Evolutionary conservation across 2,888 invertebrate genomes (phyloP), one percentile per base, ranked within the genome.

Genomic region (Cephus nigrinus): DNA sequence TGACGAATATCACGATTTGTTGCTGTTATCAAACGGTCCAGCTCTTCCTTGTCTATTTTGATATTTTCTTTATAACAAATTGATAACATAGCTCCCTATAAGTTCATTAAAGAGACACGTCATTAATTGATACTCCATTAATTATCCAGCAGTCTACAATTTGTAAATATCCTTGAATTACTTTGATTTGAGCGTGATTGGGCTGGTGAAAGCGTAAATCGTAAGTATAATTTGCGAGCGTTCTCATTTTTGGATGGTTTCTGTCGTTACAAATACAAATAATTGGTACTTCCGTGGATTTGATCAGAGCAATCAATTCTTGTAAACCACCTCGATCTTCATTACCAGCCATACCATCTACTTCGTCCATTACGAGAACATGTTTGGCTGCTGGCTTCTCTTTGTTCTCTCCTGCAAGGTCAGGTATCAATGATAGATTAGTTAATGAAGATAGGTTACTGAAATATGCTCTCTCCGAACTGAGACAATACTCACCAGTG

Each of bases 311-410:
- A 79, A 99, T 98, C 73, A 99, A 92, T 92, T 99, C 99, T 92
- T 98, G 97, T 75, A 99, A 94, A 71, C 99, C 99, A 33, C 99
- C 99, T 85, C 99, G 94, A 92, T 99, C 99, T 92, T 99, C 98
- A 91, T 99, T 99, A 4, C 99, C 99, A 0, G 98, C 97, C 99
- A 99, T 99, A 12, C 99, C 99, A 89, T 99, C 99, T 0, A 99
- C 99, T 94, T 99, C 99, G 89, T 99, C 99, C 99, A 99, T 99
- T n/a, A 99, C 94, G 11, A 99, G 92, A 23, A 98, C 98, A 88
- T 98, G 98, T 87, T 97, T 97, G 84, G 72, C 80, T 9, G 87
- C 81, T 35, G 87, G 81, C 76, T 88, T 89, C 30, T 76, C 76
- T 23, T 83, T 77, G 5, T 76, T 75, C 15, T 82, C 80, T 73